Evolutionary conservation across 2,113 vertebrate species (phyloP).

Genomic region (Tamias sibiricus): DNA sequence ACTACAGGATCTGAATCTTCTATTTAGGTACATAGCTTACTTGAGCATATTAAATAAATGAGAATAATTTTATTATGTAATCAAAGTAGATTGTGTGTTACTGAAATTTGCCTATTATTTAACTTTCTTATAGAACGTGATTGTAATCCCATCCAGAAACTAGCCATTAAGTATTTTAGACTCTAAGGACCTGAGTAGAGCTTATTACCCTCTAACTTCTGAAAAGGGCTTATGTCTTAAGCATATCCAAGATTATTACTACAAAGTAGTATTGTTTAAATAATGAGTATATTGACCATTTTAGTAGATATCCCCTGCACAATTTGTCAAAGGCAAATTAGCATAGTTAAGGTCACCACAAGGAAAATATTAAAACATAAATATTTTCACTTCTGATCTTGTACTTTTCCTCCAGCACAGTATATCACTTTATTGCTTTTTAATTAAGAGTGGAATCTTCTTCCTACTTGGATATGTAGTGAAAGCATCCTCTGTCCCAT

Average conservation of each 20-base stretch:
- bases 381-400: constrained; percentile 78
- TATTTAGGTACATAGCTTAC: not conserved
- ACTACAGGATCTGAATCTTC: not conserved
- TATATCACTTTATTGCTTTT: constrained; percentile 50
- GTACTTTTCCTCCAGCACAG: constrained; percentile 74
- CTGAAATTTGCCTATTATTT: not conserved
- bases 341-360: constrained; percentile 73
- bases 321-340: constrained; percentile 78
- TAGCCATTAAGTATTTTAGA: fast-evolving
- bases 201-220: not conserved
- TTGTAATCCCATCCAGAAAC: not conserved
- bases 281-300: constrained; percentile 74
- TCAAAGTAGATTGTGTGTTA: not conserved
- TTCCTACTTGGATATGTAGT: constrained; percentile 48
- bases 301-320: constrained; percentile 67
- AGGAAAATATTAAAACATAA: constrained; percentile 81
- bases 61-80: not conserved
- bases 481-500: not conserved
- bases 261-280: constrained; percentile 75
- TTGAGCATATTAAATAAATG: not conserved
- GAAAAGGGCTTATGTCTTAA: constrained; percentile 48
- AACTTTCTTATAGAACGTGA: not conserved
- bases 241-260: constrained; percentile 34
- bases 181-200: not conserved
- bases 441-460: constrained; percentile 78